Percentiles rank a stretch among this genome's conserved stretches.
Evolutionary conservation across 2,113 vertebrate species (phyloP).

Genomic region (Tragelaphus scriptus): DNA sequence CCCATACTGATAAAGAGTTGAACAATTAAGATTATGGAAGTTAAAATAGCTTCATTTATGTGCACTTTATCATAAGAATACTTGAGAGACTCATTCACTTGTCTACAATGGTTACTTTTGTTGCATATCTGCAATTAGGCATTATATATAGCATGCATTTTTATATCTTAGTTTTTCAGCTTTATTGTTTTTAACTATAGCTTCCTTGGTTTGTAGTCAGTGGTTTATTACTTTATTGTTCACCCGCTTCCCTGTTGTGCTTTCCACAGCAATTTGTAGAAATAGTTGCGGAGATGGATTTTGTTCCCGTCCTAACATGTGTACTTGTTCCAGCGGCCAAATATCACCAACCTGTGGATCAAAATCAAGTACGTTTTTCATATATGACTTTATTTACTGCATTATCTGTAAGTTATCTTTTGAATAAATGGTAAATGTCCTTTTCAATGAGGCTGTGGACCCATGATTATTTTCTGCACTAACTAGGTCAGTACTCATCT

Average conservation of each 20-base stretch:
- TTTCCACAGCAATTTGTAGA: constrained; percentile 86
- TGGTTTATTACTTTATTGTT: neutral
- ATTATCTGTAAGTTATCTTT: neutral
- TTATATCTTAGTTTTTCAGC: neutral
- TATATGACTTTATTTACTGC: neutral
- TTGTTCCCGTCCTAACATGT: constrained; percentile 91
- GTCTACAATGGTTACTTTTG: neutral
- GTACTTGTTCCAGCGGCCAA: constrained; percentile 88
- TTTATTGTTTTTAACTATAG: neutral
- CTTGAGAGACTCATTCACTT: neutral
- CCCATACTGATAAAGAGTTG: neutral
- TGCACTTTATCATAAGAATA: neutral
- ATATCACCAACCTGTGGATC: constrained; percentile 83
- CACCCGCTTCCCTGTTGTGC: constrained; percentile 8
- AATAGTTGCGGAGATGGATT: constrained; percentile 90
- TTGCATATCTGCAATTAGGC: neutral
- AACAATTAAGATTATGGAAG: neutral
- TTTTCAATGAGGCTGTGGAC: neutral
- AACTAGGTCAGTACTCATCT: neutral
- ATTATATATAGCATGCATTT: neutral
- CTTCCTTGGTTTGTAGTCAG: neutral
- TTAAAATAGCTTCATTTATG: neutral
- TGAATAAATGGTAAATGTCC: neutral
- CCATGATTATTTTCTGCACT: neutral
- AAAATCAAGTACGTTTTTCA: constrained; percentile 75